Conservation (phyloP, 2,888 invertebrate species). For the Eumerus sabulonum region DNA sequence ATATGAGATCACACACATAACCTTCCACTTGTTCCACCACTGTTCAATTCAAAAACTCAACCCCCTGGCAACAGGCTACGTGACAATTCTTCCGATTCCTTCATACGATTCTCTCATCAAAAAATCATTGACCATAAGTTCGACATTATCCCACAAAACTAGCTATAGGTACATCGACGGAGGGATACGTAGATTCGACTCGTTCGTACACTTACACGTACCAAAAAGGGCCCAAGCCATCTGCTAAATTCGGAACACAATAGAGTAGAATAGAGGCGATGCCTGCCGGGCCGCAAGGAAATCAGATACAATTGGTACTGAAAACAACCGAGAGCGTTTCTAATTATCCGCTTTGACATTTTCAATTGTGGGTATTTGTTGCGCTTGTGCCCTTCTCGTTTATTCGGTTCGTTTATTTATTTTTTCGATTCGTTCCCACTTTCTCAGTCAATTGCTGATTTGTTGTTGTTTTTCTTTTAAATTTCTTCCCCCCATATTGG, state of each 20-base stretch:
- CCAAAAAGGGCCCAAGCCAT: conserved; percentile 16
- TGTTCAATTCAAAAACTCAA: no score
- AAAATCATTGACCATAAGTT: conserved; percentile 56
- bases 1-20: conserved; percentile 8
- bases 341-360: conserved; percentile 67
- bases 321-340: conserved; percentile 60
- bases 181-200: conserved; percentile 17
- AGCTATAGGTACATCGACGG: conserved; percentile 12
- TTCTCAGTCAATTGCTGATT: background rate
- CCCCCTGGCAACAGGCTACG: no score
- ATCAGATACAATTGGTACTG: conserved; percentile 56
- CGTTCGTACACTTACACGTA: no score
- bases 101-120: conserved; percentile 31
- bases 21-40: no score
- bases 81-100: no score
- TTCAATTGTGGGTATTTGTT: conserved; percentile 63
- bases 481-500: background rate
- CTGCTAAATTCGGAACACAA: conserved; percentile 47
- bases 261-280: no score
- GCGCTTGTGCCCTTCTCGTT: conserved; percentile 34
- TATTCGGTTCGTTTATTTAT: conserved; percentile 31
- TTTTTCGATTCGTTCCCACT: conserved; percentile 25
- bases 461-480: conserved; percentile 5
- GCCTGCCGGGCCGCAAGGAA: conserved; percentile 32
- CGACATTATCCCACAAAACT: conserved; percentile 31